Conservation (phyloP, 2,797 vertebrate species). For the Leptatherina wallacei region DNA sequence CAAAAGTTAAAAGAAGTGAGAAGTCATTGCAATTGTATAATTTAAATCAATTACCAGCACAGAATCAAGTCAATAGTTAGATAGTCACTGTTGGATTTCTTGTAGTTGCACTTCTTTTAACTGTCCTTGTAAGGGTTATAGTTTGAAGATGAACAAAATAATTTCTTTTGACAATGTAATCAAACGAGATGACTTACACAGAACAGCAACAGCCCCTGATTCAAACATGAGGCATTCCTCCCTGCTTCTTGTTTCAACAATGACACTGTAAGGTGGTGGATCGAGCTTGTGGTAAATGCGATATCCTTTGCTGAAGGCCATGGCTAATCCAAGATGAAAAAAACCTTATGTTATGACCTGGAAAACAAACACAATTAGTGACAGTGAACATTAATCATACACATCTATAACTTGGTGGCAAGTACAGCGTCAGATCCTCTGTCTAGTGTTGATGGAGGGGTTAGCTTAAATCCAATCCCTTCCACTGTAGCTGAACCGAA, state of each 20-base stretch:
- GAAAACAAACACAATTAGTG: conserved; percentile 25
- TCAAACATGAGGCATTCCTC: conserved; percentile 98
- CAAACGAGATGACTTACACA: conserved; percentile 87
- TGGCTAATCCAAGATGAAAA: conserved; percentile 74
- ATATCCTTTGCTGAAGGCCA: conserved; percentile 99
- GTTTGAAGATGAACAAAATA: not conserved
- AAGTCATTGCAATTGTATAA: not conserved
- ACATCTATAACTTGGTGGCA: not conserved
- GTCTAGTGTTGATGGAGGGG: not conserved
- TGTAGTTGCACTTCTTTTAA: not conserved
- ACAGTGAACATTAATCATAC: conserved; percentile 9
- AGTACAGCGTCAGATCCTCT: not conserved
- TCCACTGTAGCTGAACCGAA: not conserved
- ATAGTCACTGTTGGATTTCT: not conserved
- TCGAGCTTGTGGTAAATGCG: conserved; percentile 98
- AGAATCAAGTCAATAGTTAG: not conserved
- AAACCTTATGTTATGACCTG: conserved; percentile 64
- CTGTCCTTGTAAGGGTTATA: not conserved
- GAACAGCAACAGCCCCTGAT: conserved; percentile 95
- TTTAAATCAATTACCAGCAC: not conserved
- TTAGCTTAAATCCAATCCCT: not conserved
- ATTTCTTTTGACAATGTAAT: conserved; percentile 22
- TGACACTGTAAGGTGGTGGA: conserved; percentile 94
- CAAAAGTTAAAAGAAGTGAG: conserved; percentile 6
- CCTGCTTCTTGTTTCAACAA: conserved; percentile 92